A percentile compares a stretch with the other conserved stretches of the same genome.
Evolutionary conservation across 2,113 vertebrate species (phyloP).

Genomic region (Myrmophylax atrothorax): DNA sequence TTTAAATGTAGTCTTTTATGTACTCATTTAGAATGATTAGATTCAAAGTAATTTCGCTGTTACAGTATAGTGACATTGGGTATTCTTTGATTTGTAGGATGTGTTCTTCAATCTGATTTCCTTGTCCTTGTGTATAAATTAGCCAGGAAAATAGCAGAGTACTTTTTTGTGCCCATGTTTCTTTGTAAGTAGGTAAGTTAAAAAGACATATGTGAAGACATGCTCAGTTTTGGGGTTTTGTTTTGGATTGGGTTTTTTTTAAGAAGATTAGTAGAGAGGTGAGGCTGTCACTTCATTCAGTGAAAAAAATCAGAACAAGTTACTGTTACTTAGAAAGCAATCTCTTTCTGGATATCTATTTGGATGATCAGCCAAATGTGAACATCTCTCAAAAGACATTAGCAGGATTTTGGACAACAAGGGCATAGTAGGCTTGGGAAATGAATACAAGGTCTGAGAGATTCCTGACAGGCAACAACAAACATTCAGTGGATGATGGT

Average conservation of each 20-base stretch:
- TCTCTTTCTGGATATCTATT: background rate
- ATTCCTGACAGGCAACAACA: constrained; percentile 45
- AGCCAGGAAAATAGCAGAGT: background rate
- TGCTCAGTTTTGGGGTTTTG: background rate
- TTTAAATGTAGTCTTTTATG: background rate
- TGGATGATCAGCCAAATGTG: background rate
- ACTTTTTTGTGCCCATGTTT: background rate
- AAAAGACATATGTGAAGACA: background rate
- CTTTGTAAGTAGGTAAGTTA: background rate
- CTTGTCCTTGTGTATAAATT: constrained; percentile 9
- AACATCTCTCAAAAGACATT: constrained; percentile 5
- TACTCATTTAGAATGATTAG: background rate
- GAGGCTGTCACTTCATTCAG: background rate
- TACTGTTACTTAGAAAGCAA: background rate
- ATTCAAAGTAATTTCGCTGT: background rate
- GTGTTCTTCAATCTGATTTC: constrained; percentile 15
- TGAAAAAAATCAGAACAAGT: background rate
- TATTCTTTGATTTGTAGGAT: constrained; percentile 2
- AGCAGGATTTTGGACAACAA: background rate
- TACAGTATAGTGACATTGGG: background rate
- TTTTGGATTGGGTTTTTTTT: rapidly evolving
- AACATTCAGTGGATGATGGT: constrained; percentile 51
- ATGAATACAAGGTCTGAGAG: background rate
- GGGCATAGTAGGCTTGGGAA: background rate
- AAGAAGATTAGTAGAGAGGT: background rate